A percentile compares a stretch with the other conserved stretches of the same genome.
Evolutionary conservation across 2,888 invertebrate genomes (phyloP).

Genomic region (Lypha dubia): DNA sequence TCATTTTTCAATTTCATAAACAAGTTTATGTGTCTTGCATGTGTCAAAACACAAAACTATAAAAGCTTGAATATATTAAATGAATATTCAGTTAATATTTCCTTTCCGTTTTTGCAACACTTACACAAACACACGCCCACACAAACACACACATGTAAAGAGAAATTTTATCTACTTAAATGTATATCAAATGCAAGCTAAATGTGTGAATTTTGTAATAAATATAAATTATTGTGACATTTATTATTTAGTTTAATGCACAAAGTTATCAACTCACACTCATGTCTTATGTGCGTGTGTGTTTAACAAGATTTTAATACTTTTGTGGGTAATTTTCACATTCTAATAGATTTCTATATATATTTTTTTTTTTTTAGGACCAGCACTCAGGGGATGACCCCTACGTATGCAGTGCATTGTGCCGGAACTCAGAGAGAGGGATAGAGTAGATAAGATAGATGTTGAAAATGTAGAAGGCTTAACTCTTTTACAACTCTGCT

Average conservation of each 20-base stretch:
- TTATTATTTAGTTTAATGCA: slow-evolving; percentile 16
- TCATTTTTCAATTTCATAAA: background rate
- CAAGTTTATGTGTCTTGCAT: background rate
- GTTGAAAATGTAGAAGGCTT: too few species aligned
- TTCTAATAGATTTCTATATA: background rate
- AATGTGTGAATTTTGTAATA: slow-evolving; percentile 57
- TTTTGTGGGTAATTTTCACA: background rate
- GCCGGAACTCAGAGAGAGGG: too few species aligned
- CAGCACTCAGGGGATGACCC: too few species aligned
- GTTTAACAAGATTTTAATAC: background rate
- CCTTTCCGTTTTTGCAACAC: slow-evolving; percentile 2
- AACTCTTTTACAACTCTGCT: too few species aligned
- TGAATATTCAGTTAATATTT: slow-evolving; percentile 9
- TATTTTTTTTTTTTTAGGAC: too few species aligned
- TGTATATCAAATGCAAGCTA: slow-evolving; percentile 30
- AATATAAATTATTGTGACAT: slow-evolving; percentile 58
- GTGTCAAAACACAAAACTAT: background rate
- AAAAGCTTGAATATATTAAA: slow-evolving; percentile 2
- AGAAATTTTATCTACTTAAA: slow-evolving; percentile 21
- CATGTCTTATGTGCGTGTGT: too few species aligned
- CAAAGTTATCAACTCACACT: background rate
- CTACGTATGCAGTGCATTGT: too few species aligned
- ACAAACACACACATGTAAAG: background rate
- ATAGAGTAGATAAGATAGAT: too few species aligned
- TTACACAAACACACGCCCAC: background rate